These are phyloP conservation scores for Ptyas mucosa DNA, from an alignment of 2,113 vertebrate genomes.

Conservation along the genomic window DNA sequence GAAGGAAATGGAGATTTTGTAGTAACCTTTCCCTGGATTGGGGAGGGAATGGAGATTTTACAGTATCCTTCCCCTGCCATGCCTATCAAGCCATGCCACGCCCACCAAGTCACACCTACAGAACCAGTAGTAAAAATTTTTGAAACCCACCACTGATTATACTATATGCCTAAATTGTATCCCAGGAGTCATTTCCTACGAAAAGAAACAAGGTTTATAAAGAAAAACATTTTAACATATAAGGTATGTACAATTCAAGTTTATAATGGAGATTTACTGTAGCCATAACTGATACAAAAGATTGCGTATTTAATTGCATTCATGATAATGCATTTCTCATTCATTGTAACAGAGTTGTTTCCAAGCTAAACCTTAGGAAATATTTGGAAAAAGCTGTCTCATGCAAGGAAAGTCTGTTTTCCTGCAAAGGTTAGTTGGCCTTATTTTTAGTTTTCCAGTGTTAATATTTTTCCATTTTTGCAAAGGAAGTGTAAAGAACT, in stretches of 20 bases:
- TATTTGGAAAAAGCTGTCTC: conserved; percentile 36
- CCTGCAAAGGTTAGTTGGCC: conserved; percentile 35
- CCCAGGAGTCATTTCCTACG: neutral
- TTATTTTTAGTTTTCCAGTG: conserved; percentile 59
- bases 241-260: neutral
- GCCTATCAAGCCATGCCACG: too few species aligned
- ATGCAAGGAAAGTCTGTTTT: conserved; percentile 43
- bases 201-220: neutral
- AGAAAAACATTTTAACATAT: neutral
- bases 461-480: conserved; percentile 42
- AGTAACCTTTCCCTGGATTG: too few species aligned
- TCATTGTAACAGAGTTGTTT: conserved; percentile 10
- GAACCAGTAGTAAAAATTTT: too few species aligned
- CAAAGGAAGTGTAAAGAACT: conserved; percentile 52
- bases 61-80: too few species aligned
- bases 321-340: conserved; percentile 10
- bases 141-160: too few species aligned
- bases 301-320: neutral
- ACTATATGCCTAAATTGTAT: neutral
- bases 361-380: conserved; percentile 18
- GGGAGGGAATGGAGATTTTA: too few species aligned
- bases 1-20: too few species aligned
- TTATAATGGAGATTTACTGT: neutral
- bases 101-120: too few species aligned
- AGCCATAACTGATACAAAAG: neutral